These are phyloP conservation scores for Hirtodrosophila histrioides DNA, from an alignment of 2,888 invertebrate species.

Conservation along the genomic window DNA sequence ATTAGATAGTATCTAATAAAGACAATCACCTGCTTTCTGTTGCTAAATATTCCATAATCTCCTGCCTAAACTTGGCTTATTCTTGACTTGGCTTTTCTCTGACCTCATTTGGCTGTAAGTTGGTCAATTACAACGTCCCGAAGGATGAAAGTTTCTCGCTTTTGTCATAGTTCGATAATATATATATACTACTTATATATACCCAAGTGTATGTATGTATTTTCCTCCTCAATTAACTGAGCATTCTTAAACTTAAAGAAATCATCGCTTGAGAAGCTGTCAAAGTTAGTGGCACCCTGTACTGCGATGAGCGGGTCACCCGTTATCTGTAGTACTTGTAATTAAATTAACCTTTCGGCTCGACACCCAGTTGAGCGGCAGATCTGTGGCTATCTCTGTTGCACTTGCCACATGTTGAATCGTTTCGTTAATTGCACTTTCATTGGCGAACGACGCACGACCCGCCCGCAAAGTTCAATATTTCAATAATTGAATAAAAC, in stretches of 20 bases:
- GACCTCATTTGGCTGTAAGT: no score
- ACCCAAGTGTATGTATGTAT: no score
- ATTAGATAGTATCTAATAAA: no score
- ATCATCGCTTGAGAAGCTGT: conserved; percentile 13
- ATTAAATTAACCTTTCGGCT: conserved; percentile 77
- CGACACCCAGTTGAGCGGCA: conserved; percentile 12
- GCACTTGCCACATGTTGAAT: conserved; percentile 38
- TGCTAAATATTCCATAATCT: no score
- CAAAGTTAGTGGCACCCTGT: conserved; percentile 29
- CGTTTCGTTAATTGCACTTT: conserved; percentile 73
- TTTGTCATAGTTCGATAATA: no score
- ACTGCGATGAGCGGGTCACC: conserved; percentile 25
- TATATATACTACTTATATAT: no score
- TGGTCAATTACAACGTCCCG: no score
- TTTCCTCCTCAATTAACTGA: no score
- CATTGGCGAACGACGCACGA: conserved; percentile 53
- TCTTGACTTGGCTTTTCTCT: no score
- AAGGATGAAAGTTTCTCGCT: no score
- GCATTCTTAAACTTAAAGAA: background rate
- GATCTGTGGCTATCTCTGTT: conserved; percentile 31
- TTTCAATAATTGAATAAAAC: conserved; percentile 74
- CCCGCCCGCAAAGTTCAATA: conserved; percentile 61
- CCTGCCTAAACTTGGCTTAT: no score
- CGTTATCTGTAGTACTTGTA: conserved; percentile 45
- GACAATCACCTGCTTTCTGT: no score